Conservation (phyloP, 2,113 vertebrate genomes). For the Alosa alosa region DNA sequence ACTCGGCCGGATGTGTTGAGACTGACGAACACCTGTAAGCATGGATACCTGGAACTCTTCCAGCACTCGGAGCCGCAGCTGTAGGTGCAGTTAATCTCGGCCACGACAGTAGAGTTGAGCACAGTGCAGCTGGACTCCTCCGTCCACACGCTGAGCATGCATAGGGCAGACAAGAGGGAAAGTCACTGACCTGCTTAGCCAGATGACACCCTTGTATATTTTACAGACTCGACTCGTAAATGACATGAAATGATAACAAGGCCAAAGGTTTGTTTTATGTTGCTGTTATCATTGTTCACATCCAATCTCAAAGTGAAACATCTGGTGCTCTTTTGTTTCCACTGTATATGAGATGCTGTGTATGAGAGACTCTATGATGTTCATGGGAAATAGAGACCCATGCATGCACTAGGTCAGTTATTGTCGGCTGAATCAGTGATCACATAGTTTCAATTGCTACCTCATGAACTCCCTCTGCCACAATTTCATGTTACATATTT, state of each 20-base stretch:
- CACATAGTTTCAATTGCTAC: not conserved
- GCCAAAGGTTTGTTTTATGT: not conserved
- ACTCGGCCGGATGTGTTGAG: conserved; percentile 84
- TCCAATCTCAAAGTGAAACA: too few relatives aligned
- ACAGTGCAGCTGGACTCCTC: conserved; percentile 83
- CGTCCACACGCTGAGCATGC: conserved; percentile 81
- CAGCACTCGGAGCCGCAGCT: conserved; percentile 88
- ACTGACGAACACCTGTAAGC: conserved; percentile 90
- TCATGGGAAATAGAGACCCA: not conserved
- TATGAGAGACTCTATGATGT: not conserved
- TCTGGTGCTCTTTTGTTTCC: too few relatives aligned
- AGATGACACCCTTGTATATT: not conserved
- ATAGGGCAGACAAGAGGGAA: not conserved
- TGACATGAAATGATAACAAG: not conserved
- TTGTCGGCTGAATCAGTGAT: not conserved
- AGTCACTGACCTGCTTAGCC: not conserved
- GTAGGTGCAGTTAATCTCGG: conserved; percentile 89
- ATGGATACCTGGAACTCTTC: conserved; percentile 87
- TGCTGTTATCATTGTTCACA: not conserved
- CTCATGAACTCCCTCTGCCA: not conserved
- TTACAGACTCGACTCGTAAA: not conserved
- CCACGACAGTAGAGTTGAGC: conserved; percentile 82
- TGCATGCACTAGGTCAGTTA: not conserved
- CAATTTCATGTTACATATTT: not conserved
- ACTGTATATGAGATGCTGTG: too few relatives aligned